Evolutionary conservation across 2,113 vertebrate genomes (phyloP), one percentile per base, ranked within the genome.

Genomic region (Megaptera novaeangliae): DNA sequence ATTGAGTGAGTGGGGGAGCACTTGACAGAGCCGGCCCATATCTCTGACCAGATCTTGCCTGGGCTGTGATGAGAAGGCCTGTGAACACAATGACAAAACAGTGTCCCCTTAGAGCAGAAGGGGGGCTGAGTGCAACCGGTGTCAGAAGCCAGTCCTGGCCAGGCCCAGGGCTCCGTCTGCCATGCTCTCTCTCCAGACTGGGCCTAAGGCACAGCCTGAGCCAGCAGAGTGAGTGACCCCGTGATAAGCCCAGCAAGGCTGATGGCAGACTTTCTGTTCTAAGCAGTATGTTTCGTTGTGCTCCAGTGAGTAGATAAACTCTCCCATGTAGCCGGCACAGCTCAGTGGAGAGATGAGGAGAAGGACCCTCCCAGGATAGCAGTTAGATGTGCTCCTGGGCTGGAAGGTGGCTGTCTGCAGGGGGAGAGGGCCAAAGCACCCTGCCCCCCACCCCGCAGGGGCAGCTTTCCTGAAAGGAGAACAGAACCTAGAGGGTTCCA

Each of bases 71-170:
- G 31, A 95, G 20, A 14, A 31, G 6, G 20, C 34, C 8, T 59
- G 6, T 29, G 36, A 36, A 6, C 64, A 46, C 6, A 4, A 52
- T 5, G 41, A 63, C 21, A 52, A 86, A 11, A 36, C 9, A 21
- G 11, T 4, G 41, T 15, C 7, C 31, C 34, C 21, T 57, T 15
- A 25, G 31, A 46, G 17, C 1, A 46, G n/a, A 52, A 39, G 17
- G 15, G 20, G 11, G 13, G 8, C 13, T 49, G 1, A 20, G 13
- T 6, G 18, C 0, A 5, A 20, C 8, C 1, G 1, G 5, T 23
- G 27, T 27, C 55, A 31, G 11, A 41, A 72, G 20, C 44, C 34
- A 36, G 41, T 3, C 23, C 31, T 21, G 27, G 20, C 14, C 72
- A 71, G 44, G 20, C 12, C 44, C 5, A 6, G 18, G 27, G 2